These are phyloP conservation scores for Calyptommatus sinebrachiatus DNA, from an alignment of 2,113 vertebrate genomes.

Conservation along the genomic window DNA sequence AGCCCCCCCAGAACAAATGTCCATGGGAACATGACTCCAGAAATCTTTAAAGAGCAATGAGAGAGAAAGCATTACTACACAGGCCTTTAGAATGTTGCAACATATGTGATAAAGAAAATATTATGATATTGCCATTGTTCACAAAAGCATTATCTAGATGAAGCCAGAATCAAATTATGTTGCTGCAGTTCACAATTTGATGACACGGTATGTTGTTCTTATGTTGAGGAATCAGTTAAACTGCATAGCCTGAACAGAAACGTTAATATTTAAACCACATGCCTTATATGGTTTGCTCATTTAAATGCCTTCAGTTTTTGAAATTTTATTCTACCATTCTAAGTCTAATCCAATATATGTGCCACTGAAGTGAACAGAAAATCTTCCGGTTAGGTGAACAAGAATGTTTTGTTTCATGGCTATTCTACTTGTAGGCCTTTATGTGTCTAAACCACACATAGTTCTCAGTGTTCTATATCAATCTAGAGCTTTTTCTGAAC, in stretches of 20 bases:
- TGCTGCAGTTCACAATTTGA: not conserved
- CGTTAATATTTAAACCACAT: slow-evolving; percentile 11
- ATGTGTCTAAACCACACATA: not conserved
- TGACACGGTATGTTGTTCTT: not conserved
- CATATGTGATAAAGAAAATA: no score
- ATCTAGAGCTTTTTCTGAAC: no score
- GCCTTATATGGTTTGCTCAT: no score
- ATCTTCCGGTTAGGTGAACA: no score
- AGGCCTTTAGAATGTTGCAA: no score
- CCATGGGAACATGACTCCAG: slow-evolving; percentile 10
- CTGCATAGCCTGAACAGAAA: slow-evolving; percentile 54
- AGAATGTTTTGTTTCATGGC: not conserved
- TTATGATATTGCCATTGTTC: no score
- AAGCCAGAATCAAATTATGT: no score
- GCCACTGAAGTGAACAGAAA: not conserved
- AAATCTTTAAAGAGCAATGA: no score
- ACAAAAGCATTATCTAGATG: no score
- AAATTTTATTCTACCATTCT: no score
- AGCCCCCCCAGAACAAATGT: slow-evolving; percentile 6
- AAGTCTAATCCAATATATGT: not conserved
- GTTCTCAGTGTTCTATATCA: no score
- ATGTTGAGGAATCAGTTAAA: slow-evolving; percentile 19
- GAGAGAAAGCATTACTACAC: no score
- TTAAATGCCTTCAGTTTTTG: not conserved
- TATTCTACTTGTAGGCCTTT: not conserved